Percentiles rank a stretch among this genome's conserved stretches.
phyloP scores from a whole-genome alignment of 2,888 invertebrate genomes.

The Pollenia labialis region DNA sequence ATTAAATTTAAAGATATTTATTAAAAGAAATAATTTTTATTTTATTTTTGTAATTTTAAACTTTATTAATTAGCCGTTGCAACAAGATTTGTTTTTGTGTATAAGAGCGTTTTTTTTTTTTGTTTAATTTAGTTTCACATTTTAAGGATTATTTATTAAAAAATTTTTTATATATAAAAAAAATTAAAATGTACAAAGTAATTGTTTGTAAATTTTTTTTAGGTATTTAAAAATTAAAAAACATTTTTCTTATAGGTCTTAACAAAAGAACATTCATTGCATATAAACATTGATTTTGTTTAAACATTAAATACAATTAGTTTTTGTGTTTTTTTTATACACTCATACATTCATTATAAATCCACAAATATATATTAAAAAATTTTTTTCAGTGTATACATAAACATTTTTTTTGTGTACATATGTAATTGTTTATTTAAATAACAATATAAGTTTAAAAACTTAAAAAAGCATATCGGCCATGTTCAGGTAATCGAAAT shows the following conservation, averaged over 20 bases:
- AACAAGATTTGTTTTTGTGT: slow-evolving; percentile 79
- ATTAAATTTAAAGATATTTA: no score
- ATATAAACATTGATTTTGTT: slow-evolving; percentile 47
- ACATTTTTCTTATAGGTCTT: no score
- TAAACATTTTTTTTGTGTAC: slow-evolving; percentile 23
- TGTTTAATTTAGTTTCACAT: background rate
- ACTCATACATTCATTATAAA: slow-evolving; percentile 36
- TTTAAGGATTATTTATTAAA: no score
- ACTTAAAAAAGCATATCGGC: no score
- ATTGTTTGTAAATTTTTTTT: background rate
- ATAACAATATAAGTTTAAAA: background rate
- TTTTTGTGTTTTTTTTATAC: slow-evolving; percentile 8
- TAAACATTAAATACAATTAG: slow-evolving; percentile 42
- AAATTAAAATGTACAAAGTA: background rate
- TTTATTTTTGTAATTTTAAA: no score
- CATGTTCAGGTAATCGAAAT: no score
- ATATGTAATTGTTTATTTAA: slow-evolving; percentile 11
- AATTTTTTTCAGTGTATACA: slow-evolving; percentile 46
- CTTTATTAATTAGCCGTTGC: slow-evolving; percentile 82
- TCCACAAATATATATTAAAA: slow-evolving; percentile 7
- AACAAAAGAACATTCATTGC: slow-evolving; percentile 21
- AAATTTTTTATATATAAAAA: background rate
- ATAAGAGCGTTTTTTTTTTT: background rate
- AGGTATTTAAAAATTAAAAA: background rate
- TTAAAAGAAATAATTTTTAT: no score